Base-by-base conservation (phyloP, 1,140 invertebrate genomes). In the Calephelis nemesis region DNA sequence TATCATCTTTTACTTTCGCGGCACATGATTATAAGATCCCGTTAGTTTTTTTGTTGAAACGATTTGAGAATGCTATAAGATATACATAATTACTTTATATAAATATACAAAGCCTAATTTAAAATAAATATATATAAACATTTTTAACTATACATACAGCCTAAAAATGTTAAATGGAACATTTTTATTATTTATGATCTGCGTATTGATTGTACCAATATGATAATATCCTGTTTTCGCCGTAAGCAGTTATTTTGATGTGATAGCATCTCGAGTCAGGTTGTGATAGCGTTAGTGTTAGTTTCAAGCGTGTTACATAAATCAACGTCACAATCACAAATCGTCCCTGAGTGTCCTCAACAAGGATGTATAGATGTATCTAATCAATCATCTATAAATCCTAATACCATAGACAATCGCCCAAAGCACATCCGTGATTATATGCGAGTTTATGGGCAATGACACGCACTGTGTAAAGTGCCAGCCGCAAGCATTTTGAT, bases 391-490 rank as follows among this genome's bases (percentile, higher is more conserved):
- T 72, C 75, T 72, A 74, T 72, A 76, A 66, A 69, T 72, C 72
- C 70, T 76, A 69, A 60, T 73, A 66, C 81, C 84, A 87, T 82
- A 87, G 83, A 85, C 84, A 87, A 83, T 78, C 72, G 75, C 76
- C 84, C 82, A 76, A 81, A 82, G 78, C 80, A 74, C 78, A 74
- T 72, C 62, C 68, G 65, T 69, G 63, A 50, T 67, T 60, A 64
- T 45, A 75, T 68, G 68, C 74, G 62, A 70, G 63, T 62, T 73
- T 48, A 62, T 72, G 71, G 74, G 76, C 68, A 47, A 74, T 74
- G 76, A 81, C 71, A 76, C 70, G 75, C 67, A 73, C 63, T 81
- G 70, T 77, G 73, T 71, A 69, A 74, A 70, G 40, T 65, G 30
- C 52, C 12, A 42, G 11, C 19, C 54, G 50, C 47, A 40, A 52